phyloP scores from a whole-genome alignment of 1,140 invertebrate genomes.

The Fopius arisanus region DNA sequence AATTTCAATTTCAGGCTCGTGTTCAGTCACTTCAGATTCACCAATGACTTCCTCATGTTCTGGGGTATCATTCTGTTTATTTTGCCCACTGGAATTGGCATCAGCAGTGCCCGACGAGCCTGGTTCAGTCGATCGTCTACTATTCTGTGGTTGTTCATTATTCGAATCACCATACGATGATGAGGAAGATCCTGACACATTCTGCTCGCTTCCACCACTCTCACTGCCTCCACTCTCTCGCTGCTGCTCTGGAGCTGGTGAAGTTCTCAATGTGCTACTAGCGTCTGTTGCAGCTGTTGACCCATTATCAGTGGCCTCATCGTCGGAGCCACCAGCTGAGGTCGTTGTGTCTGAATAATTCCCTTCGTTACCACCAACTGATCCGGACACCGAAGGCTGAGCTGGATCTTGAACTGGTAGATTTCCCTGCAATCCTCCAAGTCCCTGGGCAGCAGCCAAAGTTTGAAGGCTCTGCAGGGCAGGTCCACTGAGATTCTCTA shows the following conservation, averaged over 20 bases:
- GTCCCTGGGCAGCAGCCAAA: constrained; percentile 48
- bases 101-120: constrained; percentile 61
- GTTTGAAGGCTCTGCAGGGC: constrained; percentile 65
- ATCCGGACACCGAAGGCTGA: constrained; percentile 38
- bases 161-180: constrained; percentile 82
- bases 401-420: constrained; percentile 23
- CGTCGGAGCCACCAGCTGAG: constrained; percentile 87
- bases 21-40: constrained; percentile 49
- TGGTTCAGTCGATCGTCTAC: constrained; percentile 50
- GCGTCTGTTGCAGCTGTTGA: constrained; percentile 91
- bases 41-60: neutral
- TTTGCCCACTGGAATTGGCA: neutral
- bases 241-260: constrained; percentile 70
- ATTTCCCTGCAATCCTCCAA: constrained; percentile 45
- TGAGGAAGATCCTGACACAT: constrained; percentile 85
- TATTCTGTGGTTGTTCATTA: constrained; percentile 65
- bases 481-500: constrained; percentile 61
- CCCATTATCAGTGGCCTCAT: constrained; percentile 97
- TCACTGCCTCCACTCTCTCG: constrained; percentile 85
- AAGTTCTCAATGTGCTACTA: constrained; percentile 86
- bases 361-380: constrained; percentile 47
- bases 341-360: constrained; percentile 82
- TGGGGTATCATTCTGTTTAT: neutral
- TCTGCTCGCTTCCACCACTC: constrained; percentile 85
- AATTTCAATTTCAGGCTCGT: constrained; percentile 55